Conservation (phyloP, 2,797 vertebrate genomes). For the Acanthurus tractus region DNA sequence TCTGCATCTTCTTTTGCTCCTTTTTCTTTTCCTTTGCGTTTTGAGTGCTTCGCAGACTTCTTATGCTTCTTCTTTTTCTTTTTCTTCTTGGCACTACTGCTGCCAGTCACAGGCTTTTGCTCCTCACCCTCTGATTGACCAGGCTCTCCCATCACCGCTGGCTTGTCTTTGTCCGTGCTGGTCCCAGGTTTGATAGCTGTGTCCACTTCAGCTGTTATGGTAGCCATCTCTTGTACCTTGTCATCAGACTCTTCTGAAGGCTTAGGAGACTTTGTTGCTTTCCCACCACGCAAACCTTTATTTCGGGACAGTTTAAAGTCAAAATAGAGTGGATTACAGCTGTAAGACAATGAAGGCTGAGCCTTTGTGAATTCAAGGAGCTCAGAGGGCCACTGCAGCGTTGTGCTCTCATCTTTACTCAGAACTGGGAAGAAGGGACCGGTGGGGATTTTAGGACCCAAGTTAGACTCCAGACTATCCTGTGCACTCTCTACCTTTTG, state of each 20-base stretch:
- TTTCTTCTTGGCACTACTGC: constrained; percentile 86
- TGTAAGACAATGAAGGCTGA: constrained; percentile 94
- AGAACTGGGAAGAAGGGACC: constrained; percentile 96
- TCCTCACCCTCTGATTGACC: constrained; percentile 75
- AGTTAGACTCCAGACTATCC: constrained; percentile 70
- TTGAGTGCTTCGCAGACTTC: constrained; percentile 92
- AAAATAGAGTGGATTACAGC: constrained; percentile 98
- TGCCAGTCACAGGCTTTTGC: constrained; percentile 70
- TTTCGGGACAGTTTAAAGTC: constrained; percentile 97
- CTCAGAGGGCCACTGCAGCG: constrained; percentile 98
- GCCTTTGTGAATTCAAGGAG: constrained; percentile 97
- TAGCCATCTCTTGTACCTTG: constrained; percentile 76
- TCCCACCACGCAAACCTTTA: constrained; percentile 84
- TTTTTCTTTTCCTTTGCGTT: constrained; percentile 89
- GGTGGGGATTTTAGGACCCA: constrained; percentile 90
- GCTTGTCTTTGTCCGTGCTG: constrained; percentile 77
- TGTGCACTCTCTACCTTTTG: constrained; percentile 76
- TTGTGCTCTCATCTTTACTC: constrained; percentile 97
- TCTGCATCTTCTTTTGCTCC: constrained; percentile 83
- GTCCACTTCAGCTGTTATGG: constrained; percentile 67
- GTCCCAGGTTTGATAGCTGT: constrained; percentile 54
- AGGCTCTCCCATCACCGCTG: constrained; percentile 61
- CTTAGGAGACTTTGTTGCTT: constrained; percentile 75
- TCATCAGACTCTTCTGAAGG: constrained; percentile 60
- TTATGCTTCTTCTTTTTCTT: constrained; percentile 99